A percentile compares a stretch with the other conserved stretches of the same genome.
Evolutionary conservation across 2,113 vertebrate species (phyloP).

Genomic region (Sminthopsis crassicaudata): DNA sequence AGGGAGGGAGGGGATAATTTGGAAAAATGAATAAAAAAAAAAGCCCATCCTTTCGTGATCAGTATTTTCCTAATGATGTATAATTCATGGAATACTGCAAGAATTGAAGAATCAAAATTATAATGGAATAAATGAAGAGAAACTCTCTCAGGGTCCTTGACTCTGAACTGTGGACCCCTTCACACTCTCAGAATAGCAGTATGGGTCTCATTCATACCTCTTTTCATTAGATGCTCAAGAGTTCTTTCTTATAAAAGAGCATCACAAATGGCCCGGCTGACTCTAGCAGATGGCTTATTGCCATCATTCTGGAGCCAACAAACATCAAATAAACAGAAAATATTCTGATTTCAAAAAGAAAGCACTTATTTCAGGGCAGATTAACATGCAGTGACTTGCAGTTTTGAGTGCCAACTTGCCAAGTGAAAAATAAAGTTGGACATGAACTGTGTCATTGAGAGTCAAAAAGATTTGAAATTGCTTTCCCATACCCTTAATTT

Average conservation of each 20-base stretch:
- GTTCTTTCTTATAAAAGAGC: background rate
- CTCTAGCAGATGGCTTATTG: background rate
- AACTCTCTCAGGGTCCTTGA: background rate
- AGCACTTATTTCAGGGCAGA: background rate
- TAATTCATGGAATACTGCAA: background rate
- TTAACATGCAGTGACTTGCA: background rate
- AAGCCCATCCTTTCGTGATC: background rate
- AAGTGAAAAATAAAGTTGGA: background rate
- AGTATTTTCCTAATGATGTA: background rate
- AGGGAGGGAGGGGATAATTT: too few relatives aligned
- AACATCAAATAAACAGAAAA: background rate
- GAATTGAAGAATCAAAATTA: background rate
- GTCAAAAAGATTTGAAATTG: background rate
- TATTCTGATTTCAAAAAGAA: background rate
- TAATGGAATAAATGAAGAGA: background rate
- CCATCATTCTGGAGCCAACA: background rate
- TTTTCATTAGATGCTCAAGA: background rate
- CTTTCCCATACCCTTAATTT: background rate
- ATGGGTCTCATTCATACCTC: background rate
- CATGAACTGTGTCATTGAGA: background rate
- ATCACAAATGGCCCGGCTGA: background rate
- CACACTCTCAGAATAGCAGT: background rate
- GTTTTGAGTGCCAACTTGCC: background rate
- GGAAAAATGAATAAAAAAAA: too few relatives aligned
- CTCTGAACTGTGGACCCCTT: background rate